Evolutionary conservation across 2,888 invertebrate genomes (phyloP).

Genomic region (Oxyscelio sp.): DNA sequence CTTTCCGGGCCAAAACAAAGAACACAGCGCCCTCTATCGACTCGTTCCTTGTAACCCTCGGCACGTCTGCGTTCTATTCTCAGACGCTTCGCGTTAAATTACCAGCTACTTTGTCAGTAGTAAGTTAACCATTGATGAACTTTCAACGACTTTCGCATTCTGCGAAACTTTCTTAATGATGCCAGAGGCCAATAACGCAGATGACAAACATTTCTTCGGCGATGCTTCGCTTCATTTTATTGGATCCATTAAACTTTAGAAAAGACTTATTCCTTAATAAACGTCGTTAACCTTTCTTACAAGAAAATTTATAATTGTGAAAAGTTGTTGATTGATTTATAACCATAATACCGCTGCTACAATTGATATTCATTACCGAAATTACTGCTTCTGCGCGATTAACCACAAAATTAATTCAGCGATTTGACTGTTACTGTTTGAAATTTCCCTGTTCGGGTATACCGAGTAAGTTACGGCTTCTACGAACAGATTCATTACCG

Average conservation of each 20-base stretch:
- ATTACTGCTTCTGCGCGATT: neutral
- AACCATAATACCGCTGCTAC: too few relatives aligned
- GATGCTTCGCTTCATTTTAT: neutral
- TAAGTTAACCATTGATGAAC: conserved; percentile 56
- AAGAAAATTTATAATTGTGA: too few relatives aligned
- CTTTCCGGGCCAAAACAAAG: conserved; percentile 47
- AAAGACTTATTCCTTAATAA: too few relatives aligned
- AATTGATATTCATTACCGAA: neutral
- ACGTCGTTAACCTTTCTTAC: too few relatives aligned
- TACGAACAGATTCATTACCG: conserved; percentile 42
- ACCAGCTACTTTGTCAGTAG: conserved; percentile 32
- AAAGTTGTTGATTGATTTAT: too few relatives aligned
- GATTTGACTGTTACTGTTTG: neutral
- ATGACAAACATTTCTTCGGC: conserved; percentile 19
- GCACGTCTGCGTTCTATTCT: conserved; percentile 4
- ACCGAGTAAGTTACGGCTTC: conserved; percentile 3
- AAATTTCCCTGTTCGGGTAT: conserved; percentile 7
- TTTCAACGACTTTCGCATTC: conserved; percentile 48
- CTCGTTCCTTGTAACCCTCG: too few relatives aligned
- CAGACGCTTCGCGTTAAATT: conserved; percentile 38
- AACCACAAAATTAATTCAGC: neutral
- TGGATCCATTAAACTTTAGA: neutral
- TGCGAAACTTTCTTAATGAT: conserved; percentile 43
- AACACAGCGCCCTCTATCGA: neutral
- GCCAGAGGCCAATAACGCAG: conserved; percentile 1